Base-by-base conservation (phyloP, 2,797 vertebrate species). In the Denticeps clupeoides region DNA sequence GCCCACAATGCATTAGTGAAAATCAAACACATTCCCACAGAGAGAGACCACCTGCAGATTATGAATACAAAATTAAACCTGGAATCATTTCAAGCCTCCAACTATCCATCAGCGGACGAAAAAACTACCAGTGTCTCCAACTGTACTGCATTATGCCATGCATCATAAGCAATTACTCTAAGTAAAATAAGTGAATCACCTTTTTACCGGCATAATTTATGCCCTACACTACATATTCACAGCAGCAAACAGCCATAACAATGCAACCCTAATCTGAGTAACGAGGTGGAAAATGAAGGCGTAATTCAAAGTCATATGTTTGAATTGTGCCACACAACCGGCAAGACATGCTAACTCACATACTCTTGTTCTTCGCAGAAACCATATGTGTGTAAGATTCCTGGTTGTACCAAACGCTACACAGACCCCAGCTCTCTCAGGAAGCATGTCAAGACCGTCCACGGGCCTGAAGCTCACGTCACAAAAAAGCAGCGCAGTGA, bases 381-480 rank as follows among this genome's bases (percentile, higher is more conserved):
- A 77, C 94, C 91, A 1, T 97, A 97, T 0, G 81, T 95, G 5
- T 98, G 94, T 63, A 97, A 97, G 74, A 89, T 98, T 60, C 89
- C 92, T 0, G 88, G 88, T 49, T 90, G 88, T 67, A 89, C 86
- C 0, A 90, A 90, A 72, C 59, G 87, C 12, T 89, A 90, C 75
- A 89, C 88, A 0, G 88, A 89, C 63, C 88, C 88, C 15, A 89
- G 87, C 43, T 90, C 66, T 0, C 89, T 97, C 55, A 80, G 93
- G 64, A 98, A 96, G 53, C 93, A 97, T 0, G 92, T 98, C 38
- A 98, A 98, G 73, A 98, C 94, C 0, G 94, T 97, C 13, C 94
- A 98, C 0, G 94, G 94, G 2, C 92, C 94, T 0, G 91, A 96
- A 1, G 93, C 94, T 0, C 94, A 98, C 1, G 83, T 98, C 72